Evolutionary conservation across 2,888 invertebrate species (phyloP).

Genomic region (Napeogenes inachia): DNA sequence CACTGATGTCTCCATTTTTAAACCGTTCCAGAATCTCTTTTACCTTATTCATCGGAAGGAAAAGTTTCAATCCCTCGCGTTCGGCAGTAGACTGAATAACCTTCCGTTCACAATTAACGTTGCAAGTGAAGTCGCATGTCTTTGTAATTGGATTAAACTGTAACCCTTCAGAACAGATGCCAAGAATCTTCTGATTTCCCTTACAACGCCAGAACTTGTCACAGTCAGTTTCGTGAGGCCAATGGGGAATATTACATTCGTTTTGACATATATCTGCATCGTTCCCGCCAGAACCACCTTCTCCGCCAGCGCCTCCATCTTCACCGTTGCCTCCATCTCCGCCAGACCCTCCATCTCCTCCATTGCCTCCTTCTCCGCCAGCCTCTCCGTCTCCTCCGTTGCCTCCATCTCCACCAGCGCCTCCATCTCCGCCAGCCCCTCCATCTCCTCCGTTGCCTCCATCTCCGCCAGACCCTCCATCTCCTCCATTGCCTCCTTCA

Average conservation of each 20-base stretch:
- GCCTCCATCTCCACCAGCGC: neutral
- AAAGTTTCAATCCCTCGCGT: constrained; percentile 45
- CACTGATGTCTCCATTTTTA: constrained; percentile 1
- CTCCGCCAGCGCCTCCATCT: constrained; percentile 16
- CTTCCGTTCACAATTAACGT: constrained; percentile 46
- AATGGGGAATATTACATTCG: constrained; percentile 53
- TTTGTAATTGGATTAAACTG: constrained; percentile 51
- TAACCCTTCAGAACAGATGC: constrained; percentile 56
- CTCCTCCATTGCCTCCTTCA: constrained; percentile 5
- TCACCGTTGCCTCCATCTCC: constrained; percentile 15
- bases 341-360: neutral
- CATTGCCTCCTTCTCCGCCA: neutral
- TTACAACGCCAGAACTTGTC: constrained; percentile 63
- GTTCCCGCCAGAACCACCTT: constrained; percentile 7
- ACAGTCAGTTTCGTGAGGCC: constrained; percentile 58
- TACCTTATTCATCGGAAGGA: constrained; percentile 50
- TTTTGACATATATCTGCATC: constrained; percentile 40
- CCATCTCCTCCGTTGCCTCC: constrained; percentile 10
- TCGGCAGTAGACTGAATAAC: constrained; percentile 37
- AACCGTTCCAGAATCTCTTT: constrained; percentile 28
- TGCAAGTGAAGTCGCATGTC: constrained; percentile 59
- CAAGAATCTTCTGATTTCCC: constrained; percentile 39
- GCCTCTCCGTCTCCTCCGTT: neutral
- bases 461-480: neutral
- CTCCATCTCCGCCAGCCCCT: constrained; percentile 7